phyloP scores from a whole-genome alignment of 2,797 vertebrate genomes.

The Lacerta bilineata region DNA sequence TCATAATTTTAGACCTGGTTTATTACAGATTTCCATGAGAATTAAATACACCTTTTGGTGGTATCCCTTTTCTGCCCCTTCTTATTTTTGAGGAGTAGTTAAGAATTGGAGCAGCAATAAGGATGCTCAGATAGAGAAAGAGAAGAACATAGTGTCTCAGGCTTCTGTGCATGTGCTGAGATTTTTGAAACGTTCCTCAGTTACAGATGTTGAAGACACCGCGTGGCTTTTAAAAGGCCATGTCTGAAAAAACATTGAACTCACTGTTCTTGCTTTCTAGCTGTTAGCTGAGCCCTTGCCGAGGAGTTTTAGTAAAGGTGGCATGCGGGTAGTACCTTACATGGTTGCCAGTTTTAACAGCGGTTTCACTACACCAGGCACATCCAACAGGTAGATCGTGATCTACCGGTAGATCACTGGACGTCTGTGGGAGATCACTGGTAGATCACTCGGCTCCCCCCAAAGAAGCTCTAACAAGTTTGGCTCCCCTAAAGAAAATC shows the following conservation, averaged over 20 bases:
- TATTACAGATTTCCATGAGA: background rate
- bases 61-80: background rate
- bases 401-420: no score
- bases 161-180: background rate
- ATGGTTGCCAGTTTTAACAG: background rate
- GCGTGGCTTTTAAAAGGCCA: background rate
- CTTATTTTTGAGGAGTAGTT: conserved; percentile 6
- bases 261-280: background rate
- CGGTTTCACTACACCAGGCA: no score
- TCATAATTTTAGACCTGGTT: background rate
- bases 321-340: conserved; percentile 8
- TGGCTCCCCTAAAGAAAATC: no score
- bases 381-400: no score
- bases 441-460: no score
- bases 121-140: background rate
- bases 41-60: background rate
- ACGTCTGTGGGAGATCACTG: no score
- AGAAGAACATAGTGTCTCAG: background rate
- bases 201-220: background rate
- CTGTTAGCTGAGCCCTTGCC: background rate
- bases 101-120: background rate
- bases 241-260: background rate
- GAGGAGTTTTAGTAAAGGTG: conserved; percentile 28
- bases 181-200: background rate
- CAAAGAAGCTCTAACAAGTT: no score